Evolutionary conservation across 2,113 vertebrate genomes (phyloP).

Genomic region (Meleagris gallopavo): DNA sequence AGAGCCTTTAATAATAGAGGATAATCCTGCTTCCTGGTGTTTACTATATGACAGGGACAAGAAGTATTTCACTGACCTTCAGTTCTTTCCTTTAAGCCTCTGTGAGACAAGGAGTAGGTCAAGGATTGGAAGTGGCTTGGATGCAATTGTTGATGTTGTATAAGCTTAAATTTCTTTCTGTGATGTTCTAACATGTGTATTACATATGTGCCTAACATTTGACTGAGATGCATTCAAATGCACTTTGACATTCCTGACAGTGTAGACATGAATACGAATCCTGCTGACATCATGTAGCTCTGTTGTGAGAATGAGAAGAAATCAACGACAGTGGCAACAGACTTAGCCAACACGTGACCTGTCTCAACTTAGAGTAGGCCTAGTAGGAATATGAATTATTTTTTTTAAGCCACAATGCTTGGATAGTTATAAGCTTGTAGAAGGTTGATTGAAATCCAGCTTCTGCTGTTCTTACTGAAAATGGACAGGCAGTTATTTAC

Average conservation of each 20-base stretch:
- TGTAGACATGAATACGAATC: neutral
- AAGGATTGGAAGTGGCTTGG: neutral
- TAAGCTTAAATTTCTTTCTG: neutral
- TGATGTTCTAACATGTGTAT: neutral
- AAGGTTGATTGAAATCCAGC: neutral
- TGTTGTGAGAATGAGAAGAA: neutral
- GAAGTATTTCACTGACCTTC: neutral
- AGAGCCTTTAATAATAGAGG: neutral
- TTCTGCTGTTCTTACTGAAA: neutral
- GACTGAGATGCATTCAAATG: neutral
- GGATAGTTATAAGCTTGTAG: neutral
- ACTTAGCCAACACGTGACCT: neutral
- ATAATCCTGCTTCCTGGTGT: neutral
- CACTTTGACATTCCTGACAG: neutral
- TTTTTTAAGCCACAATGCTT: neutral
- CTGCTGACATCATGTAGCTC: neutral
- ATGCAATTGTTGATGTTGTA: neutral
- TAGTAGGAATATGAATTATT: neutral
- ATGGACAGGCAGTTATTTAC: neutral
- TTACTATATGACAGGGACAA: neutral
- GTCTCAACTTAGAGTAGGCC: neutral
- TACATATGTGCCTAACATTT: neutral
- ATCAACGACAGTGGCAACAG: neutral
- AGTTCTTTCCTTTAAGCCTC: neutral
- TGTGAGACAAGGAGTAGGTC: neutral